These are phyloP conservation scores for Bergia sp. DNA, from an alignment of 92 coral and sea anemone genomes.

Conservation along the genomic window DNA sequence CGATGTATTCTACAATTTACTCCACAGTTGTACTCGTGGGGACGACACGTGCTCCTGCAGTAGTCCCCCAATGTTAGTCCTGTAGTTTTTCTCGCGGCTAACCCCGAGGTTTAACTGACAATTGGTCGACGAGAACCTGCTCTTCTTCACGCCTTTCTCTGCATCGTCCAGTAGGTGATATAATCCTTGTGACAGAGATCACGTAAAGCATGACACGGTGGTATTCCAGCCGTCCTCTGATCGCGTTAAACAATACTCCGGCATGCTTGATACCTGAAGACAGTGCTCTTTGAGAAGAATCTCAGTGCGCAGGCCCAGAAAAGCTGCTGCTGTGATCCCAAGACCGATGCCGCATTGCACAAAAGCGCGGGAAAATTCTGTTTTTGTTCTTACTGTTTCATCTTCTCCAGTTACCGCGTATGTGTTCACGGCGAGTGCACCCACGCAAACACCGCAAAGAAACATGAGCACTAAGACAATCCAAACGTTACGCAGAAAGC, in stretches of 20 bases:
- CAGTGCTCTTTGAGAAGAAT: constrained; percentile 66
- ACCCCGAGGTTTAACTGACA: no score
- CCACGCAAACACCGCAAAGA: constrained; percentile 63
- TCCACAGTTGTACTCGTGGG: no score
- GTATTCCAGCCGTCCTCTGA: constrained; percentile 66
- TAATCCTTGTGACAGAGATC: background rate
- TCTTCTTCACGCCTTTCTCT: background rate
- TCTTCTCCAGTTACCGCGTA: constrained; percentile 56
- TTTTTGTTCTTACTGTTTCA: constrained; percentile 50
- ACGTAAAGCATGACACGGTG: constrained; percentile 46
- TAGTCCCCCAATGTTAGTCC: no score
- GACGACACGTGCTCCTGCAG: no score
- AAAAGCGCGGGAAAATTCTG: constrained; percentile 89
- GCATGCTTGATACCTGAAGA: constrained; percentile 33
- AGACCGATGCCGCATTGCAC: constrained; percentile 71
- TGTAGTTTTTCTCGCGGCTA: no score
- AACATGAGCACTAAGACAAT: constrained; percentile 57
- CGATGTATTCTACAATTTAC: no score
- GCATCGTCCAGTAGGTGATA: background rate
- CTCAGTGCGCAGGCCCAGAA: constrained; percentile 73
- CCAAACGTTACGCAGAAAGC: constrained; percentile 75
- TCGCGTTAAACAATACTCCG: constrained; percentile 73
- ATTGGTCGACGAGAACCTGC: background rate
- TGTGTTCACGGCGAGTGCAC: constrained; percentile 71
- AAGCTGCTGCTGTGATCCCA: constrained; percentile 69